Evolutionary conservation across 1,140 invertebrate species (phyloP).

Genomic region (Druon quercuslanigerum): DNA sequence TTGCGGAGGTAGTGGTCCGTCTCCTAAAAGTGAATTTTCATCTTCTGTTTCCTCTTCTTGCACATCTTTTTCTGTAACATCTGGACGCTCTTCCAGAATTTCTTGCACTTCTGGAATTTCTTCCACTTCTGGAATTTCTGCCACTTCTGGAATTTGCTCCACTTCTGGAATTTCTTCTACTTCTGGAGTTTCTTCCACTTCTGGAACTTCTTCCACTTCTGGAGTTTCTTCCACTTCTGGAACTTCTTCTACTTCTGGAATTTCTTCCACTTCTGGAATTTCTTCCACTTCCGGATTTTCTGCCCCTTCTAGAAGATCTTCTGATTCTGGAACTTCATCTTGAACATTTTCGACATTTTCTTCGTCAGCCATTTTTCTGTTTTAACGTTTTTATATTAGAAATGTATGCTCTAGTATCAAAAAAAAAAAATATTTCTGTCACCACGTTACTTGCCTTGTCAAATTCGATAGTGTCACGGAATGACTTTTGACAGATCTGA

Average conservation of each 20-base stretch:
- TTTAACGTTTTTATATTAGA: background rate
- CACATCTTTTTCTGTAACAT: background rate
- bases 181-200: background rate
- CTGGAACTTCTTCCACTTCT: background rate
- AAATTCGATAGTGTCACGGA: background rate
- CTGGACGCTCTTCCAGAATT: background rate
- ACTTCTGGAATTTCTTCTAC: background rate
- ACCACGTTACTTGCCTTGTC: background rate
- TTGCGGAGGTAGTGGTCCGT: conserved; percentile 22
- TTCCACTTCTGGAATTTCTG: background rate
- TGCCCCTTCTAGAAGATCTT: conserved; percentile 2
- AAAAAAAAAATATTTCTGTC: background rate
- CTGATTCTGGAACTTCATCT: background rate
- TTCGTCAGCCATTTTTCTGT: conserved; percentile 30
- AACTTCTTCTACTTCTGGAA: background rate
- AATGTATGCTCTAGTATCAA: background rate
- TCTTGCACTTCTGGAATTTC: background rate
- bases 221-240: background rate
- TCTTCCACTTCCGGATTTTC: background rate
- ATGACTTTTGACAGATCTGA: background rate
- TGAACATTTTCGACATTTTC: background rate
- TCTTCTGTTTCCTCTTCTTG: background rate
- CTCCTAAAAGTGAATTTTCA: background rate
- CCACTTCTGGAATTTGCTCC: conserved; percentile 16
- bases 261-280: conserved; percentile 8